These are phyloP conservation scores for Antechinus flavipes DNA, from an alignment of 2,113 vertebrate species.

Conservation along the genomic window DNA sequence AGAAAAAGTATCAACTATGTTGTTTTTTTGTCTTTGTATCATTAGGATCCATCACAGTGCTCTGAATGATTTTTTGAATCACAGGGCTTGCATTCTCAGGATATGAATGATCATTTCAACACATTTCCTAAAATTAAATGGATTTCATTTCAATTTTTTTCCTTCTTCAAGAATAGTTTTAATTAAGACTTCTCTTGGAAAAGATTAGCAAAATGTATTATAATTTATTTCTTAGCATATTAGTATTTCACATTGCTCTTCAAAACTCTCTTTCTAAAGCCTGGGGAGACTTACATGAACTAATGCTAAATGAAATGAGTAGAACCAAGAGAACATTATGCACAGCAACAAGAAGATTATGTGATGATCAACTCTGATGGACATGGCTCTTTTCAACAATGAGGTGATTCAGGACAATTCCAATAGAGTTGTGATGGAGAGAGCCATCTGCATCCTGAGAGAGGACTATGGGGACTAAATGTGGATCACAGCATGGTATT, in stretches of 20 bases:
- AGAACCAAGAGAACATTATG: too few species aligned
- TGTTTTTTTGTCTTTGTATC: neutral
- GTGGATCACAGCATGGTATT: too few species aligned
- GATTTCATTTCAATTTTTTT: neutral
- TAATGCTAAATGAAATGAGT: too few species aligned
- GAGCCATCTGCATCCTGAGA: too few species aligned
- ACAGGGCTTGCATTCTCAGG: neutral
- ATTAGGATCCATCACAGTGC: neutral
- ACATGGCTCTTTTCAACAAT: too few species aligned
- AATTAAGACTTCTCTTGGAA: slow-evolving; percentile 19
- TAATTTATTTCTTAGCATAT: slow-evolving; percentile 29
- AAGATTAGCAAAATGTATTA: slow-evolving; percentile 3
- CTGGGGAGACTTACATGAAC: too few species aligned
- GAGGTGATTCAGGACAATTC: too few species aligned
- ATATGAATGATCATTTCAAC: neutral
- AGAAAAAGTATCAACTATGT: slow-evolving; percentile 45
- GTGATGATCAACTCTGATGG: too few species aligned
- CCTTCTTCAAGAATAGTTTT: neutral
- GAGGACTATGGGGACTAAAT: too few species aligned
- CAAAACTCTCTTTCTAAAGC: neutral
- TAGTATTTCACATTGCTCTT: slow-evolving; percentile 22
- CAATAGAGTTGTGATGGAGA: too few species aligned
- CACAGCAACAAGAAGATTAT: too few species aligned
- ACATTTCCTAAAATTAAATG: neutral
- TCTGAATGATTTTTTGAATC: neutral